Base-by-base conservation (phyloP, 2,113 vertebrate genomes). In the Falco punctatus region DNA sequence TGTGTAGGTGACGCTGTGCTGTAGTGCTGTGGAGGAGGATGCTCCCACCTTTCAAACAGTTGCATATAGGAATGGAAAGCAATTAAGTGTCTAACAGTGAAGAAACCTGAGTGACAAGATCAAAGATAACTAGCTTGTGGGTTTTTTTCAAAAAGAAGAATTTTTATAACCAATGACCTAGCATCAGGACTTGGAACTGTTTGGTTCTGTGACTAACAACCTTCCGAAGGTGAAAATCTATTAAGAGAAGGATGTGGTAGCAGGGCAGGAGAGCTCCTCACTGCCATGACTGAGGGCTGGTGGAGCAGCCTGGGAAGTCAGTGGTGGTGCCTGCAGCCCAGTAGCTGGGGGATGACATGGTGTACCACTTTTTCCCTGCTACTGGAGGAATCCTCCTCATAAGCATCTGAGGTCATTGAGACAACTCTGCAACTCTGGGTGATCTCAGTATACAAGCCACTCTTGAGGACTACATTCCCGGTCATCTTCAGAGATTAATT, bases 241-340 rank as follows among this genome's bases (percentile, higher is more conserved):
- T 13, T 5, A 22, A 42, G 48, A 91, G n/a, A 77, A 55, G 59
- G 46, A 38, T 0, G 3, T 7, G 20, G 27, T 21, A 58, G 35
- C 32, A 48, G 55, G 32, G 17, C 49, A 67, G 55, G 22, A 82
- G 26, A 38, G 3, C 22, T 82, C 33, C 40, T 79, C 3, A 1
- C 7, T 71, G 33, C 32, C 0, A 0, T 26, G 44, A 27, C 49
- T 22, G 52, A 38, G 67, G 51, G 58, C 0, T 0, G 4, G 1
- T 11, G 17, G 24, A 40, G 5, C 1, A 5, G 16, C 27, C 30
- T 0, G 1, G 33, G 30, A 66, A 44, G 46, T 5, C 27, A 16
- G 2, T 18, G 42, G 22, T 1, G 4, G 3, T 30, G 20, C 32
- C 48, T 24, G 32, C 22, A 69, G 28, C 20, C n/a, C 27, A 2